Conservation (phyloP, 2,797 vertebrate genomes). For the Harpagifer antarcticus region DNA sequence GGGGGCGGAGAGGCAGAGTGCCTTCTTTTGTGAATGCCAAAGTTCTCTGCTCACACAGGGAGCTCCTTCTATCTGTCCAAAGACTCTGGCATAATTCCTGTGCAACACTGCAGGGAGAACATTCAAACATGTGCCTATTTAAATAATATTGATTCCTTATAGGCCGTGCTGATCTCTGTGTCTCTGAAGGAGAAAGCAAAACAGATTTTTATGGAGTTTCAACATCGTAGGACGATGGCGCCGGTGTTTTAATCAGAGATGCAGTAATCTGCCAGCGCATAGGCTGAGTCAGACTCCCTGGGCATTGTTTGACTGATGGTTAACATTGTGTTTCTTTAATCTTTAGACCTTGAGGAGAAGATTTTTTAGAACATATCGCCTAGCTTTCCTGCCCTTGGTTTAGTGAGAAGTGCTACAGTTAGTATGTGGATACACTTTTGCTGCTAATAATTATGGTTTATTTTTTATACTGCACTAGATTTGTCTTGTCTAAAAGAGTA, state of each 20-base stretch:
- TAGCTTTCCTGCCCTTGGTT: slow-evolving; percentile 12
- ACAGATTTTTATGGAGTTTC: slow-evolving; percentile 43
- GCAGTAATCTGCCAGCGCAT: slow-evolving; percentile 44
- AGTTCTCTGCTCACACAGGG: slow-evolving; percentile 59
- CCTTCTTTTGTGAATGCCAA: slow-evolving; percentile 65
- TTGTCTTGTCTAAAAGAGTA: background rate
- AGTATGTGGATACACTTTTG: no score
- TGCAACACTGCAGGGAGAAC: slow-evolving; percentile 33
- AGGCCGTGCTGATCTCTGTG: slow-evolving; percentile 3
- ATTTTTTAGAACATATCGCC: slow-evolving; percentile 34
- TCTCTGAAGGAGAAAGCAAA: slow-evolving; percentile 32
- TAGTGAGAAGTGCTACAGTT: no score
- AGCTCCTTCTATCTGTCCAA: slow-evolving; percentile 51
- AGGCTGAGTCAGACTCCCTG: slow-evolving; percentile 29
- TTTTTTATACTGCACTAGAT: background rate
- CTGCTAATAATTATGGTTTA: background rate
- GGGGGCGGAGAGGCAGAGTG: slow-evolving; percentile 48
- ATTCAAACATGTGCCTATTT: slow-evolving; percentile 37
- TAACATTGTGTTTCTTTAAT: slow-evolving; percentile 35
- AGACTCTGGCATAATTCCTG: slow-evolving; percentile 58
- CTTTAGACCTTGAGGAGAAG: slow-evolving; percentile 26
- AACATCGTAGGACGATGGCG: slow-evolving; percentile 38
- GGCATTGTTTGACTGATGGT: slow-evolving; percentile 23
- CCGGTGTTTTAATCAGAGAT: slow-evolving; percentile 65
- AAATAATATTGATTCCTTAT: slow-evolving; percentile 43